Conservation (phyloP, 2,113 vertebrate species). For the Caretta caretta region DNA sequence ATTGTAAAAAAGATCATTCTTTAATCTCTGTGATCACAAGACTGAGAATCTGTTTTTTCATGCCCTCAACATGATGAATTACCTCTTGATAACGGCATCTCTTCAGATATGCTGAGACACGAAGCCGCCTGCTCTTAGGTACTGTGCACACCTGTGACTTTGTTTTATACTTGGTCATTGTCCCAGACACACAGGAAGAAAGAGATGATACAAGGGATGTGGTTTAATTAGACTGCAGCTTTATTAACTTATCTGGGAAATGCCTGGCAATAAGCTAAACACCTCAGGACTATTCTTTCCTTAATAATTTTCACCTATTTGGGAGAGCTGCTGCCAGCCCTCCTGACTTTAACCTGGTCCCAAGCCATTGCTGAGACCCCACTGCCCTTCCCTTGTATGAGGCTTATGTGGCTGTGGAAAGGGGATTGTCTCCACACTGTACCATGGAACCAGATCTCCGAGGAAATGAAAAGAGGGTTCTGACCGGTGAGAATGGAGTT, state of each 20-base stretch:
- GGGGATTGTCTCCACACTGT: background rate
- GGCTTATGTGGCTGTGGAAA: background rate
- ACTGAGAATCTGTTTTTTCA: background rate
- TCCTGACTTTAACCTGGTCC: background rate
- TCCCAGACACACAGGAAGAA: background rate
- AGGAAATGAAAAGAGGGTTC: no score
- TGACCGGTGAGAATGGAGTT: background rate
- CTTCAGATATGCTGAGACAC: background rate
- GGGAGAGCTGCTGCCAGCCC: background rate
- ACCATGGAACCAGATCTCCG: no score
- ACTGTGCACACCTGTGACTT: background rate
- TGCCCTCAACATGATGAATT: fast-evolving
- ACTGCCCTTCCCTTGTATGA: background rate
- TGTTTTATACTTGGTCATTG: background rate
- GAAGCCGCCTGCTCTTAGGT: background rate
- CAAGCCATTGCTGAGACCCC: no score
- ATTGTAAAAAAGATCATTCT: background rate
- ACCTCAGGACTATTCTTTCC: background rate
- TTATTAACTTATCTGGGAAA: background rate
- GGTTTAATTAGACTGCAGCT: background rate
- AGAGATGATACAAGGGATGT: background rate
- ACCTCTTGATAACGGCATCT: background rate
- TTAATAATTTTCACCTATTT: background rate
- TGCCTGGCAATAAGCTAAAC: background rate
- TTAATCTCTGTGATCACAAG: background rate